phyloP scores from a whole-genome alignment of 2,888 invertebrate species.

The Mesochorus sp. region DNA sequence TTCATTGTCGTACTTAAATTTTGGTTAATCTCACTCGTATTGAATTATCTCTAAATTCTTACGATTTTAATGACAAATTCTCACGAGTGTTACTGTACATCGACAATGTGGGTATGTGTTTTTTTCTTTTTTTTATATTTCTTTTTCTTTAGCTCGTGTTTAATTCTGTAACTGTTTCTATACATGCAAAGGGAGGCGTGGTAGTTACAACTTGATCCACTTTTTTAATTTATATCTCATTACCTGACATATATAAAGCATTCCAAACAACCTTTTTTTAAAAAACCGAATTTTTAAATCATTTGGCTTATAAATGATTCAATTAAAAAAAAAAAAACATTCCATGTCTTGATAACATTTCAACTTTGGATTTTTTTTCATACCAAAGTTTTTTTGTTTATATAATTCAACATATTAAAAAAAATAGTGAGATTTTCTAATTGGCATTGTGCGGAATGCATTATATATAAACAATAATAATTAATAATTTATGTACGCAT shows the following conservation, averaged over 20 bases:
- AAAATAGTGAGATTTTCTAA: too few relatives aligned
- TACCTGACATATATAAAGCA: constrained; percentile 2
- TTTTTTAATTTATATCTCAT: constrained; percentile 26
- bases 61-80: not conserved
- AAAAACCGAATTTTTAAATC: too few relatives aligned
- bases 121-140: not conserved
- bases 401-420: too few relatives aligned
- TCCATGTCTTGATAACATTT: too few relatives aligned
- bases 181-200: constrained; percentile 1
- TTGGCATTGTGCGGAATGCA: too few relatives aligned
- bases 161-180: not conserved
- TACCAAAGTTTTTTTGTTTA: too few relatives aligned
- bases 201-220: constrained; percentile 28
- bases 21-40: constrained; percentile 2
- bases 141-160: constrained; percentile 5
- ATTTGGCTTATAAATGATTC: too few relatives aligned
- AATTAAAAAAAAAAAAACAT: too few relatives aligned
- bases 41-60: not conserved
- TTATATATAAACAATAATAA: not conserved
- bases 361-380: too few relatives aligned
- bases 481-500: not conserved
- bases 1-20: constrained; percentile 14
- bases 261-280: too few relatives aligned
- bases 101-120: not conserved
- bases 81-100: not conserved